Evolutionary conservation across 2,888 invertebrate genomes (phyloP), one percentile per base, ranked within the genome.

Genomic region (Drosophila phalerata): DNA sequence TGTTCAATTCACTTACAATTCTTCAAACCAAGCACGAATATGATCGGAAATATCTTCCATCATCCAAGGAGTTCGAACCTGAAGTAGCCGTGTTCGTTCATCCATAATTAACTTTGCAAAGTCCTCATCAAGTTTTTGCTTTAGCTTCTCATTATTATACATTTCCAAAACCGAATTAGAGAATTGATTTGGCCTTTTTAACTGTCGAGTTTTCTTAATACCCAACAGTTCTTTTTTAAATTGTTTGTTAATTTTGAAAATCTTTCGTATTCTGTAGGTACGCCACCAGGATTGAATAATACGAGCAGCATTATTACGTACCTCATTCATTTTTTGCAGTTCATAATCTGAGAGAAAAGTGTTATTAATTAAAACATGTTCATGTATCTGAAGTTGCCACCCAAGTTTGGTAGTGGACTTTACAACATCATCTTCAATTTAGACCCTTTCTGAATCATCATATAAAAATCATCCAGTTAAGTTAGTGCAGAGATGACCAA

Each of bases 11-110:
- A 40, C 82, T 83, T 94, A 95, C 95, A 95, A 96, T 76, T 94
- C 92, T 34, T 93, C 86, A 88, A 96, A 96, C 96, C 96, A 96
- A 68, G 94, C 94, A 32, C 96, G 93, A 70, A 97, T 95, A 90
- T 96, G 95, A 73, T 96, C 96, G 38, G 95, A 94, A 87, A 96
- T 95, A 73, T 95, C 95, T 87, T 96, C 96, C 92, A 95, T 94
- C 79, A 96, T 93, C 64, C 94, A 93, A 0, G 94, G 94, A 9
- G 92, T 92, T 6, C 93, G 89, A 0, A 93, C 89, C 63, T 93
- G 88, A n/a, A 94, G 77, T 15, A 94, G 90, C 56, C 94, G 85
- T 0, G 91, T 91, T 66, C 93, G 92, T 78, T 94, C 94, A 56
- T 93, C 91, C 34, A 92, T 83, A 38, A 93, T 90, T 51, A 93